Evolutionary conservation across 2,797 vertebrate genomes (phyloP).

Genomic region (Danio albolineatus): DNA sequence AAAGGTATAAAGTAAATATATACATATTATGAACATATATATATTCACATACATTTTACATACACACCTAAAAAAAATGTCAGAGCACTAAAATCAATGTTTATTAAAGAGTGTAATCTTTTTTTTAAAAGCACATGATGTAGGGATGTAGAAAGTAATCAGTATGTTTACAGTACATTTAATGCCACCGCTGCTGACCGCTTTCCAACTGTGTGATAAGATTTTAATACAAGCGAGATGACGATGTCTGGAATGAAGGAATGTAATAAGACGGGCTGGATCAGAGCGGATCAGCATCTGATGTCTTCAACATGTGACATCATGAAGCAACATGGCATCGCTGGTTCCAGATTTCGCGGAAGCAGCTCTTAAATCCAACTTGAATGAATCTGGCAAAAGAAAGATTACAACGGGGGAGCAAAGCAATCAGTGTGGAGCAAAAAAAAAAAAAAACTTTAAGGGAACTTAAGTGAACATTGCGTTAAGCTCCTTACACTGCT

Average conservation of each 20-base stretch:
- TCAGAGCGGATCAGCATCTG: constrained; percentile 34
- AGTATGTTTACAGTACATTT: background rate
- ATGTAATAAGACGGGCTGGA: constrained; percentile 1
- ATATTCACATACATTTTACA: too few species aligned
- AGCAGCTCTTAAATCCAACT: constrained; percentile 28
- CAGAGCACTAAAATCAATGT: too few species aligned
- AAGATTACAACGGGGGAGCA: constrained; percentile 21
- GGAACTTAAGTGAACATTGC: constrained; percentile 31
- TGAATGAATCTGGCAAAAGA: constrained; percentile 22
- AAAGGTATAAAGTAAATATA: too few species aligned
- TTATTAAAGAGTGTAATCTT: too few species aligned
- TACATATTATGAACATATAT: too few species aligned
- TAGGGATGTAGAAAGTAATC: background rate
- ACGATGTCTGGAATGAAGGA: constrained; percentile 22
- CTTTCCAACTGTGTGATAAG: constrained; percentile 1
- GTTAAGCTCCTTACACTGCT: constrained; percentile 34
- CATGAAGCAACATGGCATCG: constrained; percentile 26
- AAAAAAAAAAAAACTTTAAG: constrained; percentile 26
- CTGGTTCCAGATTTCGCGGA: constrained; percentile 14
- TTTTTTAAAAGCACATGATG: background rate
- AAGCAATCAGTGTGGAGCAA: constrained; percentile 34
- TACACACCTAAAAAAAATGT: too few species aligned
- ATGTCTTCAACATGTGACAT: constrained; percentile 28
- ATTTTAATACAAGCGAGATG: constrained; percentile 12
- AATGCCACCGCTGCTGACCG: background rate